Percentiles rank a stretch among this genome's conserved stretches.
These are phyloP conservation scores for Vombatus ursinus DNA, from an alignment of 2,113 vertebrate species.

Conservation along the genomic window DNA sequence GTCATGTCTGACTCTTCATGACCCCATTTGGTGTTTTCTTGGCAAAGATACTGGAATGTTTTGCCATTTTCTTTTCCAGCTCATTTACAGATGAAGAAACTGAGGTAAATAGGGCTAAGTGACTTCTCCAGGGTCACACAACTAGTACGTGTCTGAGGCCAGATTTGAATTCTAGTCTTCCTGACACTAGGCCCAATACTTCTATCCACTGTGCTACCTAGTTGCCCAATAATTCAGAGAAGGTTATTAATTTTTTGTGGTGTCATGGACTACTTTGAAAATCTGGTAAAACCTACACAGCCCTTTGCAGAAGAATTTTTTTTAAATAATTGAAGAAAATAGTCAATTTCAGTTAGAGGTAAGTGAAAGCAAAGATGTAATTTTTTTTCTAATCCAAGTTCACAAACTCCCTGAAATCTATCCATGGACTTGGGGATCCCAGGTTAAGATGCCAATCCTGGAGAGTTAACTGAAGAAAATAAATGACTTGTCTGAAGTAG, in stretches of 20 bases:
- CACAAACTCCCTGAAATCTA: neutral
- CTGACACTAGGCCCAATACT: neutral
- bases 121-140: neutral
- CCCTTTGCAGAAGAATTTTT: neutral
- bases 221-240: neutral
- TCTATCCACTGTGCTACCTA: neutral
- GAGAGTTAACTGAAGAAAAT: neutral
- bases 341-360: neutral
- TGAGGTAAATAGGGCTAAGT: neutral
- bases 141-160: neutral
- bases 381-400: neutral
- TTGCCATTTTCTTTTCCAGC: neutral
- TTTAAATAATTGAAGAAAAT: neutral
- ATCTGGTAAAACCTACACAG: neutral
- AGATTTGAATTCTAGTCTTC: neutral
- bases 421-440: neutral
- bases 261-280: neutral
- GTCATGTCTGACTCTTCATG: neutral
- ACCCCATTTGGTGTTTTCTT: neutral
- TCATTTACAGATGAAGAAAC: neutral
- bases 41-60: neutral
- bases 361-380: neutral
- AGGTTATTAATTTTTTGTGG: neutral
- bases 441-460: neutral
- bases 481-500: neutral